phyloP scores from a whole-genome alignment of 2,113 vertebrate species.

The Seriola dumerili region DNA sequence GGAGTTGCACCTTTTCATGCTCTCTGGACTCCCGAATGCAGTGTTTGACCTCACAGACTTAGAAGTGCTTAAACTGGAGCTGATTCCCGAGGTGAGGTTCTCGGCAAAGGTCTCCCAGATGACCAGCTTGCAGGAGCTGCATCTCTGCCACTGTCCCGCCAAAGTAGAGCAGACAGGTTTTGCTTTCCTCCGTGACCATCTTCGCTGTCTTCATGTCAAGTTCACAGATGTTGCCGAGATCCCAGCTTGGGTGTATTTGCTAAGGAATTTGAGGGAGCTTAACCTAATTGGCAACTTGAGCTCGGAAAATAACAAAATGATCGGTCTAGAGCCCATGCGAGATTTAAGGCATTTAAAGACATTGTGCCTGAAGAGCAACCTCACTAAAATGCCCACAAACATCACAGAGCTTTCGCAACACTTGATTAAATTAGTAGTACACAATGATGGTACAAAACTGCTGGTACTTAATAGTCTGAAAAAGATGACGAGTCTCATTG shows the following conservation, averaged over 20 bases:
- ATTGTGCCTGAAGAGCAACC: conserved; percentile 95
- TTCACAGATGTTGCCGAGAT: conserved; percentile 98
- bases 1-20: conserved; percentile 95
- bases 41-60: conserved; percentile 96
- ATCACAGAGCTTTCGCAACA: conserved; percentile 96
- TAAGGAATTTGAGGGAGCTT: conserved; percentile 93
- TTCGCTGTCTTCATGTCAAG: conserved; percentile 96
- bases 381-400: conserved; percentile 97
- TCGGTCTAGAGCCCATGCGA: conserved; percentile 94
- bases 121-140: conserved; percentile 94
- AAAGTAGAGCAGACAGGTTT: conserved; percentile 97
- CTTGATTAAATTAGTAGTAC: conserved; percentile 92
- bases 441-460: conserved; percentile 97
- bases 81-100: conserved; percentile 96
- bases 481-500: conserved; percentile 95
- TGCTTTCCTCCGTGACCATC: conserved; percentile 94
- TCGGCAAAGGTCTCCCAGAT: conserved; percentile 97
- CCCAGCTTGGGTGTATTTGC: conserved; percentile 95
- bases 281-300: conserved; percentile 94
- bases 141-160: conserved; percentile 95
- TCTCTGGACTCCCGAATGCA: conserved; percentile 93
- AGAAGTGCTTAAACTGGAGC: conserved; percentile 94
- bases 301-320: conserved; percentile 99
- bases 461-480: conserved; percentile 96
- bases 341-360: conserved; percentile 93